Percentiles rank a stretch among this genome's conserved stretches.
These are phyloP conservation scores for Xiphydria camelus DNA, from an alignment of 2,888 invertebrate species.

Conservation along the genomic window DNA sequence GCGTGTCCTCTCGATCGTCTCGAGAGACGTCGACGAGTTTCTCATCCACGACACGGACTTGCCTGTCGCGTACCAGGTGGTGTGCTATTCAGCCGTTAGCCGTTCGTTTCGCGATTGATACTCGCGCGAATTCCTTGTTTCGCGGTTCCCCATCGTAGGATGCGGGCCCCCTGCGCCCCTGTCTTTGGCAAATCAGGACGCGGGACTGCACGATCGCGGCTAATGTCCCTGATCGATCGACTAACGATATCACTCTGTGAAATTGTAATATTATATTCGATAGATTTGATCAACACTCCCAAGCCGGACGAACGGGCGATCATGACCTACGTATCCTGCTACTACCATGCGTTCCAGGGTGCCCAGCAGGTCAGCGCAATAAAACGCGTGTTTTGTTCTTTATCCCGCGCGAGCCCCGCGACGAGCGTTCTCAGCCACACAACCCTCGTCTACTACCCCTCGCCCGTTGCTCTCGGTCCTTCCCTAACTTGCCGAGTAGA, in stretches of 20 bases:
- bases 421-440: too few relatives aligned
- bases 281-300: slow-evolving; percentile 99
- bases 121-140: too few relatives aligned
- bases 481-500: slow-evolving; percentile 17
- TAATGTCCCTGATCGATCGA: too few relatives aligned
- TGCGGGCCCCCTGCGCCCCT: too few relatives aligned
- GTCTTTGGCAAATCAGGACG: too few relatives aligned
- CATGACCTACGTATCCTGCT: slow-evolving; percentile 99
- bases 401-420: slow-evolving; percentile 13
- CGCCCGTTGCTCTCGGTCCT: too few relatives aligned
- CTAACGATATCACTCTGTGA: slow-evolving; percentile 18
- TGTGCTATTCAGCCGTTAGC: too few relatives aligned
- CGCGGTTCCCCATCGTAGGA: too few relatives aligned
- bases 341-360: slow-evolving; percentile 99
- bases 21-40: not conserved
- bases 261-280: slow-evolving; percentile 38
- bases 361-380: slow-evolving; percentile 86
- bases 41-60: not conserved
- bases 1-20: slow-evolving; percentile 2
- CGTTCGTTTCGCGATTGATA: not conserved
- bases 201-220: too few relatives aligned
- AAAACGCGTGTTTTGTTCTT: slow-evolving; percentile 31
- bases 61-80: not conserved
- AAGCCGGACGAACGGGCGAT: slow-evolving; percentile 99
- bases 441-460: too few relatives aligned